A percentile compares a stretch with the other conserved stretches of the same genome.
Evolutionary conservation across 2,888 invertebrate genomes (phyloP).

Genomic region (Dastarcus helophoroides): DNA sequence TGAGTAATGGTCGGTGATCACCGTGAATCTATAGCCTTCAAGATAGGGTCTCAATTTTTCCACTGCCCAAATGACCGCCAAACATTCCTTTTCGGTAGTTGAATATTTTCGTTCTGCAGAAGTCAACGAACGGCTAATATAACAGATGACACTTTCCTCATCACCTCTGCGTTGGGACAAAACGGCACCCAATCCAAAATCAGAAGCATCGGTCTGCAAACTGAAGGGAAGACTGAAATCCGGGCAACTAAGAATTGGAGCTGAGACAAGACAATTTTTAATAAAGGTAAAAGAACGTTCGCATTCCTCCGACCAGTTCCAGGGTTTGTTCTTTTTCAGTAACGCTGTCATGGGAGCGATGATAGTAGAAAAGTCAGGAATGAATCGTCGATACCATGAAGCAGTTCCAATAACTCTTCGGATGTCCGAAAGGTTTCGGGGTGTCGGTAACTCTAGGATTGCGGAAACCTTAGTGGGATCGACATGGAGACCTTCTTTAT

Average conservation of each 20-base stretch:
- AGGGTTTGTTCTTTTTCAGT: constrained; percentile 12
- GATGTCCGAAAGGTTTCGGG: constrained; percentile 10
- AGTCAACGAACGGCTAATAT: constrained; percentile 13
- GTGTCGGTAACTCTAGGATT: constrained; percentile 11
- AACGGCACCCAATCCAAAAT: constrained; percentile 13
- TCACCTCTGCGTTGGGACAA: constrained; percentile 13
- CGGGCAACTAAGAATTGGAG: constrained; percentile 15
- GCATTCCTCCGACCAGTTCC: constrained; percentile 12
- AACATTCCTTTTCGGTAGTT: constrained; percentile 15
- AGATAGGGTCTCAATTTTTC: constrained; percentile 17
- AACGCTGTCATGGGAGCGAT: constrained; percentile 11
- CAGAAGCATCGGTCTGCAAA: constrained; percentile 15
- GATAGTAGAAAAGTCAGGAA: constrained; percentile 11
- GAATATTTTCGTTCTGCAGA: constrained; percentile 12
- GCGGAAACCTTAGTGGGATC: constrained; percentile 11
- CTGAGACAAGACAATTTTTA: constrained; percentile 6
- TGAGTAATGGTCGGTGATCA: constrained; percentile 16
- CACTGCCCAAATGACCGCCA: constrained; percentile 17
- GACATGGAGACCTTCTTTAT: constrained; percentile 6
- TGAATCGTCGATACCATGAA: constrained; percentile 12
- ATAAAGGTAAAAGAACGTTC: constrained; percentile 10
- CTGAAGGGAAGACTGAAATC: constrained; percentile 13
- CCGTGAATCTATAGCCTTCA: constrained; percentile 14
- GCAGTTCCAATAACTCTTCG: constrained; percentile 10
- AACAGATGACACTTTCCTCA: constrained; percentile 14